phyloP scores from a whole-genome alignment of 2,888 invertebrate species.

The Bruchidius siliquastri region DNA sequence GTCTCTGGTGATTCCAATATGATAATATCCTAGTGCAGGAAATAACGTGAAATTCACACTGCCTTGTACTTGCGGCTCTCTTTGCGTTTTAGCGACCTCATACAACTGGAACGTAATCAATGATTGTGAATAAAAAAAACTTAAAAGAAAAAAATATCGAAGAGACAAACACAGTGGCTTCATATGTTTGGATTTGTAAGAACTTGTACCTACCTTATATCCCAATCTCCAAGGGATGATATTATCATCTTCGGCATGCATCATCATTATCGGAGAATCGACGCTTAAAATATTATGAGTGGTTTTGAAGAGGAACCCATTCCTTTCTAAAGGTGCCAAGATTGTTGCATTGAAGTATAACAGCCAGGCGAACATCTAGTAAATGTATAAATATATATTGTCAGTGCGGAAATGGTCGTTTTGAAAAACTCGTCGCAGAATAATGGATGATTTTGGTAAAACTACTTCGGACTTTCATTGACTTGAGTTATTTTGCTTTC shows the following conservation, averaged over 20 bases:
- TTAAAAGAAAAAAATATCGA: too few relatives aligned
- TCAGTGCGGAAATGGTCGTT: too few relatives aligned
- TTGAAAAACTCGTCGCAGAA: too few relatives aligned
- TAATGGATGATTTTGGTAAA: too few relatives aligned
- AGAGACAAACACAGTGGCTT: too few relatives aligned
- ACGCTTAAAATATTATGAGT: constrained; percentile 32
- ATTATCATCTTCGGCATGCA: constrained; percentile 40
- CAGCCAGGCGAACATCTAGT: constrained; percentile 39
- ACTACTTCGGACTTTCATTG: too few relatives aligned
- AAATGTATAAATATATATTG: constrained; percentile 6
- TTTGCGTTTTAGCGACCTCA: constrained; percentile 25
- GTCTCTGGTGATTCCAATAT: constrained; percentile 32
- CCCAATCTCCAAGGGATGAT: constrained; percentile 36
- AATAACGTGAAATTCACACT: constrained; percentile 31
- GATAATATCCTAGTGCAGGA: constrained; percentile 29
- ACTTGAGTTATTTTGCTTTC: too few relatives aligned
- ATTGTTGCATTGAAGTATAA: constrained; percentile 40
- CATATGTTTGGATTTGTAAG: too few relatives aligned
- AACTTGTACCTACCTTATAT: constrained; percentile 32
- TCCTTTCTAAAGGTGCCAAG: constrained; percentile 33
- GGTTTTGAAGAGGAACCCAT: constrained; percentile 37
- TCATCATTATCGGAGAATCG: constrained; percentile 40
- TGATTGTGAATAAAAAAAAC: too few relatives aligned
- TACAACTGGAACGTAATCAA: background rate
- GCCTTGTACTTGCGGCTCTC: constrained; percentile 28